Conservation (phyloP, 2,113 vertebrate species). For the Xenus cinereus region DNA sequence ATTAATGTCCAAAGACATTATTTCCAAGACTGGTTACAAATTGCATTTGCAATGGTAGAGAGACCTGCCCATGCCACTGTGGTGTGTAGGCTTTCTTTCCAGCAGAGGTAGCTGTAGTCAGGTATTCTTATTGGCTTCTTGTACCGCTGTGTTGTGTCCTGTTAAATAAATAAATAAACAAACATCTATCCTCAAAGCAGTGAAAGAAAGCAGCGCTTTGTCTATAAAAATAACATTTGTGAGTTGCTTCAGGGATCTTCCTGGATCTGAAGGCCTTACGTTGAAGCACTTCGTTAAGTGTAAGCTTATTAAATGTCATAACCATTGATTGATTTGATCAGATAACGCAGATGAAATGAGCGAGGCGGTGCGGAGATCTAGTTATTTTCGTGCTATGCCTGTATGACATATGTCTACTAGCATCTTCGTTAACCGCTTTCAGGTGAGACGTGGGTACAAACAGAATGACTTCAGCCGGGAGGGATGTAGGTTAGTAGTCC, state of each 20-base stretch:
- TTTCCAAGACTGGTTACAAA: background rate
- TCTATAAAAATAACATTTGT: background rate
- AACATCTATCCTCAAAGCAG: background rate
- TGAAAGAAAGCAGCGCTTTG: background rate
- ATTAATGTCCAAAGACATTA: background rate
- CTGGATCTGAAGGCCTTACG: background rate
- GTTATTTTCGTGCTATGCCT: background rate
- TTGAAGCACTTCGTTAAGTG: background rate
- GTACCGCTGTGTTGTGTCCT: background rate
- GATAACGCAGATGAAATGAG: background rate
- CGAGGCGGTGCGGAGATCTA: background rate
- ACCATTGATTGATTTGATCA: background rate
- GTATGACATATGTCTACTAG: background rate
- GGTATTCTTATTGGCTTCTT: background rate
- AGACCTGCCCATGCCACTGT: background rate
- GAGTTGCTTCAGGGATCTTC: background rate
- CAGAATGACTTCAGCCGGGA: background rate
- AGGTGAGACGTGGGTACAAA: background rate
- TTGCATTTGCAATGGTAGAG: background rate
- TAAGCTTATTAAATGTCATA: background rate
- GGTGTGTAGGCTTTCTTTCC: background rate
- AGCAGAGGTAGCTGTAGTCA: background rate
- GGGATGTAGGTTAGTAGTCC: constrained; percentile 30
- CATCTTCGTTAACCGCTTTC: background rate
- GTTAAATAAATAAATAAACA: background rate